phyloP scores from a whole-genome alignment of 2,797 vertebrate genomes.

The Mormyrus proboscirostris region DNA sequence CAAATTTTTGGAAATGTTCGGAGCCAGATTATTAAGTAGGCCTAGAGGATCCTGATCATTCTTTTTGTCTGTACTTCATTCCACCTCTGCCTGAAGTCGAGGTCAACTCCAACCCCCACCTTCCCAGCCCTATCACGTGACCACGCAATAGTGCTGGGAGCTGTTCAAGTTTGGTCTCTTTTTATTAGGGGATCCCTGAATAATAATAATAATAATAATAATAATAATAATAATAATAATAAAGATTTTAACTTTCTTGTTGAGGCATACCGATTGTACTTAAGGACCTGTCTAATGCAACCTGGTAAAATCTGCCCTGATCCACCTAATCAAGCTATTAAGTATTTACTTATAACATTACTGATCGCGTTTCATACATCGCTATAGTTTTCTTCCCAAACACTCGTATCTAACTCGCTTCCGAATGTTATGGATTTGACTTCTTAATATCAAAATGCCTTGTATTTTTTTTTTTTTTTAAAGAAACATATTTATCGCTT shows the following conservation, averaged over 20 bases:
- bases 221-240: neutral
- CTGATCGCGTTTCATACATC: neutral
- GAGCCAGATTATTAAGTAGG: neutral
- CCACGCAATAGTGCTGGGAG: neutral
- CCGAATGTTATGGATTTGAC: neutral
- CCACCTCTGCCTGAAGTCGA: neutral
- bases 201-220: too few species aligned
- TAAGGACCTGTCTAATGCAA: neutral
- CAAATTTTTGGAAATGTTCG: neutral
- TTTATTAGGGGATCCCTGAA: neutral
- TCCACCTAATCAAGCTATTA: neutral
- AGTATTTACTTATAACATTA: neutral
- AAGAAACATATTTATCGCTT: neutral
- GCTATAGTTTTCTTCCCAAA: neutral
- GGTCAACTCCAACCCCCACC: neutral
- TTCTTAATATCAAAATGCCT: neutral
- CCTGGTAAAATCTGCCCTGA: neutral
- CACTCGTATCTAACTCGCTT: neutral
- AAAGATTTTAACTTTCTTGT: neutral
- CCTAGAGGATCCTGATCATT: neutral
- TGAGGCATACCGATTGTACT: neutral
- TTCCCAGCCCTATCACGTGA: neutral
- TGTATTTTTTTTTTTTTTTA: neutral
- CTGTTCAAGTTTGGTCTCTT: neutral
- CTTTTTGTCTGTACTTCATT: neutral